These are phyloP conservation scores for Parthenolecanium corni DNA, from an alignment of 2,888 invertebrate genomes.

Conservation along the genomic window DNA sequence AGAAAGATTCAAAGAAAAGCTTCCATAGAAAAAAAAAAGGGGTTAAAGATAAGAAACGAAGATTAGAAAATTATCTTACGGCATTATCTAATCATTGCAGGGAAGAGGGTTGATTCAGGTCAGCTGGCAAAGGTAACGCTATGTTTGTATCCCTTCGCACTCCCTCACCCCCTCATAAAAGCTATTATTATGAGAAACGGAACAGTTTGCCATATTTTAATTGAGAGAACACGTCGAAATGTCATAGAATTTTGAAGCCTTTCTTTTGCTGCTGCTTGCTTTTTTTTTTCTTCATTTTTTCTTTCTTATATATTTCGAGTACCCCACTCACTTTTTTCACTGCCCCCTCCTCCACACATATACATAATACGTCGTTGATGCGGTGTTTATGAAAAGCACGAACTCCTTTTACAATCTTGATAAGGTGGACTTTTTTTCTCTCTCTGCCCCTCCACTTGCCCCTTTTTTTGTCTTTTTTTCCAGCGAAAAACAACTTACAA, in stretches of 20 bases:
- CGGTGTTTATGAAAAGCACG: conserved; percentile 22
- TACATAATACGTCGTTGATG: conserved; percentile 9
- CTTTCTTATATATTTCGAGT: not conserved
- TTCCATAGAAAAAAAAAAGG: conserved; percentile 20
- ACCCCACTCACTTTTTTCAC: conserved; percentile 1
- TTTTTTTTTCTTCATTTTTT: not conserved
- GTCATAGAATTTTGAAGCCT: conserved; percentile 24
- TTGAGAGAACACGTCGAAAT: conserved; percentile 26
- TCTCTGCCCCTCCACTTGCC: not conserved
- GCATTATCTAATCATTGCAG: conserved; percentile 18
- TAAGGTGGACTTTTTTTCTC: conserved; percentile 11
- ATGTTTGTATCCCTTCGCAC: not conserved
- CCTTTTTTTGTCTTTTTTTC: not conserved
- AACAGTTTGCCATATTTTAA: conserved; percentile 27
- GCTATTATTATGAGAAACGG: conserved; percentile 19
- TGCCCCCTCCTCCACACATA: not conserved
- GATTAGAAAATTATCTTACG: conserved; percentile 22
- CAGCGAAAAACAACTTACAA: conserved; percentile 12
- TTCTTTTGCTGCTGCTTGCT: not conserved
- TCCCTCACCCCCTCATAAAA: not conserved
- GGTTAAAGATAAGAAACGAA: conserved; percentile 20
- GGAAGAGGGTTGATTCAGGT: conserved; percentile 20
- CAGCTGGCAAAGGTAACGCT: conserved; percentile 20
- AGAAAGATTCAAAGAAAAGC: conserved; percentile 19
- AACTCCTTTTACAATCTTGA: conserved; percentile 20